These are phyloP conservation scores for Sciurus niger DNA, from an alignment of 2,113 vertebrate species.

Conservation along the genomic window DNA sequence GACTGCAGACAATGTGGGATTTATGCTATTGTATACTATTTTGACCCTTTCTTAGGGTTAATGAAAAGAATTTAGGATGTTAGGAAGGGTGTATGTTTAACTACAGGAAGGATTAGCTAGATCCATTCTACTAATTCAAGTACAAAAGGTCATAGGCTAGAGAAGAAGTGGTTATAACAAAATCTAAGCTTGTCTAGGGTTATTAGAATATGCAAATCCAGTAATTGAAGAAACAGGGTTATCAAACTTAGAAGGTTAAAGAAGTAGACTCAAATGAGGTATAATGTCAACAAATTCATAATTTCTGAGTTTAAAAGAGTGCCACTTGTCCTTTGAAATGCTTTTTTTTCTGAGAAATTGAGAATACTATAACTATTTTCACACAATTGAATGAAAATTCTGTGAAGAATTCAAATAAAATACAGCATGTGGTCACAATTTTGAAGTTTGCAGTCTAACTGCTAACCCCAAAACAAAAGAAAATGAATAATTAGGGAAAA, in stretches of 20 bases:
- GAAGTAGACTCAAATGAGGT: conserved; percentile 52
- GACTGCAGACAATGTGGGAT: background rate
- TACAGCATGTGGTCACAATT: background rate
- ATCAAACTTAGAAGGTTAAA: conserved; percentile 73
- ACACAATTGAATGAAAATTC: conserved; percentile 4
- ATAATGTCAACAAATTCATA: conserved; percentile 68
- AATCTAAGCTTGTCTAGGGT: conserved; percentile 53
- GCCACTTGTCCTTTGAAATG: conserved; percentile 63
- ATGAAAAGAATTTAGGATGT: conserved; percentile 54
- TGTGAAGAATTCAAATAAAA: conserved; percentile 32
- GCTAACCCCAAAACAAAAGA: background rate
- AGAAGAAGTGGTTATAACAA: conserved; percentile 62
- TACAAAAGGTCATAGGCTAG: conserved; percentile 67
- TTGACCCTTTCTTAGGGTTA: conserved; percentile 65
- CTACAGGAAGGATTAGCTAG: conserved; percentile 53
- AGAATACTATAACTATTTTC: background rate
- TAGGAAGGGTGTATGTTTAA: conserved; percentile 63
- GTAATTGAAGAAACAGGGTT: conserved; percentile 66
- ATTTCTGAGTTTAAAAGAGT: conserved; percentile 50
- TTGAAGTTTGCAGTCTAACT: background rate
- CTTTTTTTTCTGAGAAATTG: conserved; percentile 57
- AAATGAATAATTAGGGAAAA: background rate
- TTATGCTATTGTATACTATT: conserved; percentile 30
- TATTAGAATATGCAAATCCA: conserved; percentile 74
- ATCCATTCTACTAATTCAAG: conserved; percentile 71